These are phyloP conservation scores for Tricholauxania praeusta DNA, from an alignment of 2,888 invertebrate species.

Conservation along the genomic window DNA sequence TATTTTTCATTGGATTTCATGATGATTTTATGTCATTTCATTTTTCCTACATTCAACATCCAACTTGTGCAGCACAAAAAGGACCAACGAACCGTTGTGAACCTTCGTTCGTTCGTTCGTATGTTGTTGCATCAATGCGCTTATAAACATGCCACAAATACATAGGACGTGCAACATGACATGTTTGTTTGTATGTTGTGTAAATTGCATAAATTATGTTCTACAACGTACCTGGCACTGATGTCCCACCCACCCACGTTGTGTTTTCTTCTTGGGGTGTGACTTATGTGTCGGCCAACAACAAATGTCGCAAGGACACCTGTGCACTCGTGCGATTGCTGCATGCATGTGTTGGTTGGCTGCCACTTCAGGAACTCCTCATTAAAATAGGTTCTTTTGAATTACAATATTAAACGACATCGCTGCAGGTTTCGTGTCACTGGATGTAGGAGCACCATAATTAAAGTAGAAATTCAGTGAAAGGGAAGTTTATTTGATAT, in stretches of 20 bases:
- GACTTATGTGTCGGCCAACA: neutral
- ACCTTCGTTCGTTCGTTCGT: constrained; percentile 18
- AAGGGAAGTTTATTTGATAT: too few relatives aligned
- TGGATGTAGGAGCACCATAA: too few relatives aligned
- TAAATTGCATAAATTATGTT: constrained; percentile 16
- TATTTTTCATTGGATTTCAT: neutral
- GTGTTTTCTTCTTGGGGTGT: neutral
- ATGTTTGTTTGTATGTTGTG: constrained; percentile 3
- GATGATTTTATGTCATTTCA: neutral
- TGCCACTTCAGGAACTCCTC: constrained; percentile 20
- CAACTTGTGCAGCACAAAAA: constrained; percentile 2
- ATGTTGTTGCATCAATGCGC: neutral
- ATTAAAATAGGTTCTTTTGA: constrained; percentile 18
- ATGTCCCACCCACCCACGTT: neutral
- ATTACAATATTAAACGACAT: neutral
- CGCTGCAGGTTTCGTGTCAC: constrained; percentile 12
- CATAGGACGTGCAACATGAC: neutral
- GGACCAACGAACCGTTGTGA: constrained; percentile 35
- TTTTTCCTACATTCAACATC: neutral
- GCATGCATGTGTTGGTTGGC: neutral
- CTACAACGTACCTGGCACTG: constrained; percentile 7
- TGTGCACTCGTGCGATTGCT: neutral
- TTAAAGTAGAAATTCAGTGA: too few relatives aligned
- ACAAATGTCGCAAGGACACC: constrained; percentile 5
- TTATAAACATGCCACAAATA: constrained; percentile 31